Evolutionary conservation across 2,888 invertebrate genomes (phyloP).

Genomic region (Coremacera marginata): DNA sequence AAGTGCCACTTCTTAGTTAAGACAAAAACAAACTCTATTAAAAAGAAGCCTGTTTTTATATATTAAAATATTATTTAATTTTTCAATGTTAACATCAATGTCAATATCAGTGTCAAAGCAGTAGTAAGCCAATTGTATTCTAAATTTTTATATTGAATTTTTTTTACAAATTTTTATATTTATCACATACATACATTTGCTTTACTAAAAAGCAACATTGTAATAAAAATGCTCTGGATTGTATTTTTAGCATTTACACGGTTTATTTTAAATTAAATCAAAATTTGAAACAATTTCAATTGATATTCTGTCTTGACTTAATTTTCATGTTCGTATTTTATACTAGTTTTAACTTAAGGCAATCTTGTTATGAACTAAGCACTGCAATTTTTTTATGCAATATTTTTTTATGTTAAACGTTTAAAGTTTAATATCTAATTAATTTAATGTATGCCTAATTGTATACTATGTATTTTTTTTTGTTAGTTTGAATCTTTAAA

Average conservation of each 20-base stretch:
- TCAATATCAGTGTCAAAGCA: slow-evolving; percentile 13
- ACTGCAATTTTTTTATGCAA: slow-evolving; percentile 10
- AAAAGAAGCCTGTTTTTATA: slow-evolving; percentile 10
- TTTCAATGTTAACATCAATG: not conserved
- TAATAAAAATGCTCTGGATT: no score
- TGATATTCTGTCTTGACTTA: not conserved
- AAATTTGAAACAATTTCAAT: not conserved
- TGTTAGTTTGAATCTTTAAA: slow-evolving; percentile 56
- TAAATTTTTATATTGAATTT: slow-evolving; percentile 44
- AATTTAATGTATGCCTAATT: not conserved
- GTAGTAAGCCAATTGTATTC: slow-evolving; percentile 30
- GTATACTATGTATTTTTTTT: slow-evolving; percentile 15
- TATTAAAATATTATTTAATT: slow-evolving; percentile 18
- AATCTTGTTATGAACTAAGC: not conserved
- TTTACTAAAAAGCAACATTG: not conserved
- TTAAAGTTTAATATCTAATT: slow-evolving; percentile 34
- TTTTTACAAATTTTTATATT: not conserved
- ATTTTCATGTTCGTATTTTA: not conserved
- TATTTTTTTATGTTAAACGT: slow-evolving; percentile 39
- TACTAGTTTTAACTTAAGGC: not conserved
- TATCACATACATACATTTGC: not conserved
- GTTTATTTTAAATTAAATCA: not conserved
- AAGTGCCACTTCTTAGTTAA: slow-evolving; percentile 55
- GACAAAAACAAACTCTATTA: slow-evolving; percentile 31
- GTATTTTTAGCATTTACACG: not conserved